A percentile compares a stretch with the other conserved stretches of the same genome.
Evolutionary conservation across 2,797 vertebrate species (phyloP).

Genomic region (Onychomys arenicola): DNA sequence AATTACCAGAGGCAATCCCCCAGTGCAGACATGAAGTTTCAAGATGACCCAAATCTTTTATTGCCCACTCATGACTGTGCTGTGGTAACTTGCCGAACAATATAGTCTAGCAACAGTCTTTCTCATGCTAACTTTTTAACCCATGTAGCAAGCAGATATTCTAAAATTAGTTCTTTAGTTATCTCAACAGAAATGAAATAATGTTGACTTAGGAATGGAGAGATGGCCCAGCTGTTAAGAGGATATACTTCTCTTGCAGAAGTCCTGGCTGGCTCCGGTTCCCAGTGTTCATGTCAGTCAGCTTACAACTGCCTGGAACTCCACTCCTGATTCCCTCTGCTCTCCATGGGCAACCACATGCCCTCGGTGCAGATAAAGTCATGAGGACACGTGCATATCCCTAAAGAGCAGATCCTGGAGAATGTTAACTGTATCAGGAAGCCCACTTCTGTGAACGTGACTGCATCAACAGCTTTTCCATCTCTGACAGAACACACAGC

Average conservation of each 20-base stretch:
- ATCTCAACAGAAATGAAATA: conserved; percentile 12
- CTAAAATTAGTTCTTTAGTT: not conserved
- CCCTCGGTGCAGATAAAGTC: not conserved
- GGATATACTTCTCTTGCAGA: not conserved
- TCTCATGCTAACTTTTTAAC: not conserved
- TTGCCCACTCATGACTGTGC: not conserved
- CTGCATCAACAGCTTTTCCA: not conserved
- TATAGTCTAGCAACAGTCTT: not conserved
- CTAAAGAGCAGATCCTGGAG: not conserved
- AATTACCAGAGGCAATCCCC: not conserved
- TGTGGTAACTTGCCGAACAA: not conserved
- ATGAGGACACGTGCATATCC: not conserved
- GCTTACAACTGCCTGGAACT: not conserved
- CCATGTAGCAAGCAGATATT: not conserved
- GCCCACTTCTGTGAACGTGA: not conserved
- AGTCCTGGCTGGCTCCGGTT: not conserved
- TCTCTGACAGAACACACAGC: not conserved
- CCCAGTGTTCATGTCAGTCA: not conserved
- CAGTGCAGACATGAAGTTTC: not conserved
- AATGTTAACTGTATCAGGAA: not conserved
- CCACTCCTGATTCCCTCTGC: not conserved
- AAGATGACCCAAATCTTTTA: not conserved
- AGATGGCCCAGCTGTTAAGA: not conserved
- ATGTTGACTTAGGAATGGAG: not conserved
- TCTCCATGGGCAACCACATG: not conserved